Percentiles rank a stretch among this genome's conserved stretches.
Conservation (phyloP, 2,797 vertebrate genomes). For the Rhinoraja longicauda region DNA sequence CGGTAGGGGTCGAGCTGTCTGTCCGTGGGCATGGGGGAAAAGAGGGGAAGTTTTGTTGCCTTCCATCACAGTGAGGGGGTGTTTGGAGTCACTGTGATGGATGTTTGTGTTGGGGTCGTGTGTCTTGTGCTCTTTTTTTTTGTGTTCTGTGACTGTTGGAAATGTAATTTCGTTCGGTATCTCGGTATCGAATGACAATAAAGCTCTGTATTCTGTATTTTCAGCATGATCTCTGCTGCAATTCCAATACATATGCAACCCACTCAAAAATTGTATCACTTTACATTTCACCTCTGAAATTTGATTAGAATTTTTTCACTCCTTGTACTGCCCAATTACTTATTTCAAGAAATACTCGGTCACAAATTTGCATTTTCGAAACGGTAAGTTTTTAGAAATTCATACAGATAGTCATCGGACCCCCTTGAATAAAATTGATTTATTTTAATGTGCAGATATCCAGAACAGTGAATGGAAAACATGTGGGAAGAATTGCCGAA, state of each 20-base stretch:
- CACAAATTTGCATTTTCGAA: neutral
- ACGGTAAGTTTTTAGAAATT: neutral
- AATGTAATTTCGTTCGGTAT: too few relatives aligned
- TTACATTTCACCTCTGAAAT: neutral
- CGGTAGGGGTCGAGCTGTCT: too few relatives aligned
- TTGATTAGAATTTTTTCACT: too few relatives aligned
- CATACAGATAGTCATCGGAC: neutral
- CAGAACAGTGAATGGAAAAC: neutral
- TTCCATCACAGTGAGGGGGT: too few relatives aligned
- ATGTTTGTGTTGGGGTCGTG: too few relatives aligned
- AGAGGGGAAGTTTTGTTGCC: too few relatives aligned
- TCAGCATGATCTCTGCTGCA: neutral
- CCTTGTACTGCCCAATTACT: neutral
- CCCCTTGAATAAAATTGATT: neutral
- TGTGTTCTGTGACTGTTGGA: too few relatives aligned
- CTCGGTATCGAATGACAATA: too few relatives aligned
- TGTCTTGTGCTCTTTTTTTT: too few relatives aligned
- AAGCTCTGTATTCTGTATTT: too few relatives aligned
- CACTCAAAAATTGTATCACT: neutral
- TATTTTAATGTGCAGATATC: neutral
- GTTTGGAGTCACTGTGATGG: too few relatives aligned
- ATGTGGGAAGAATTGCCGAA: neutral
- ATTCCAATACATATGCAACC: neutral
- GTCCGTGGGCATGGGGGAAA: too few relatives aligned
- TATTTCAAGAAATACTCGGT: neutral